These are phyloP conservation scores for Pseudonaja textilis DNA, from an alignment of 2,113 vertebrate species.

Conservation along the genomic window DNA sequence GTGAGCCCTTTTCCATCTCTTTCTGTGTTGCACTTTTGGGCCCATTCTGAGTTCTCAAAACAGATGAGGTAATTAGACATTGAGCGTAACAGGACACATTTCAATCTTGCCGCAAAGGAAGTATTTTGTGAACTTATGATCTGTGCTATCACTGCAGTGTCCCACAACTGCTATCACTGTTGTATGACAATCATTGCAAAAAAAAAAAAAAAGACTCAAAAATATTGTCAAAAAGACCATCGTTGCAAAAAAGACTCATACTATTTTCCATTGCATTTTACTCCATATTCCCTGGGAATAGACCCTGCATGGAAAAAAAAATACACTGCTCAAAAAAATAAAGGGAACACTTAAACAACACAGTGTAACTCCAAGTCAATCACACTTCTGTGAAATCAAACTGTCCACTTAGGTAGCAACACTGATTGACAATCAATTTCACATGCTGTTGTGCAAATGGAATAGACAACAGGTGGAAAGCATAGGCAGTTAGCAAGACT, in stretches of 20 bases:
- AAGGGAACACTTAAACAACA: no score
- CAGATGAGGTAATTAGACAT: rapidly evolving
- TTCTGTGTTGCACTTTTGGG: neutral
- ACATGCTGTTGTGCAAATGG: no score
- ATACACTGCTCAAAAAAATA: neutral
- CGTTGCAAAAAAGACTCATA: neutral
- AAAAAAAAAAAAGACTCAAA: neutral
- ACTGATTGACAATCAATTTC: no score
- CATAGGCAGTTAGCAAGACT: no score
- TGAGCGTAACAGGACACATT: neutral
- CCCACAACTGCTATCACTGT: no score
- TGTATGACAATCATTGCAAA: neutral
- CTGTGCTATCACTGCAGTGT: neutral
- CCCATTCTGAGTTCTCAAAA: neutral
- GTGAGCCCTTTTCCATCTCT: neutral
- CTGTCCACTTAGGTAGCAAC: no score
- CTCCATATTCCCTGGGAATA: neutral
- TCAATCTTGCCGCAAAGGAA: neutral
- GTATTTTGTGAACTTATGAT: neutral
- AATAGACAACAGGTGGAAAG: no score
- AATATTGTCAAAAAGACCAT: neutral
- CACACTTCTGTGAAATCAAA: no score
- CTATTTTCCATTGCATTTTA: neutral
- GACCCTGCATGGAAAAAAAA: neutral
- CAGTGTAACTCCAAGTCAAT: no score